Evolutionary conservation across 2,888 invertebrate species (phyloP).

Genomic region (Orchestes rusci): DNA sequence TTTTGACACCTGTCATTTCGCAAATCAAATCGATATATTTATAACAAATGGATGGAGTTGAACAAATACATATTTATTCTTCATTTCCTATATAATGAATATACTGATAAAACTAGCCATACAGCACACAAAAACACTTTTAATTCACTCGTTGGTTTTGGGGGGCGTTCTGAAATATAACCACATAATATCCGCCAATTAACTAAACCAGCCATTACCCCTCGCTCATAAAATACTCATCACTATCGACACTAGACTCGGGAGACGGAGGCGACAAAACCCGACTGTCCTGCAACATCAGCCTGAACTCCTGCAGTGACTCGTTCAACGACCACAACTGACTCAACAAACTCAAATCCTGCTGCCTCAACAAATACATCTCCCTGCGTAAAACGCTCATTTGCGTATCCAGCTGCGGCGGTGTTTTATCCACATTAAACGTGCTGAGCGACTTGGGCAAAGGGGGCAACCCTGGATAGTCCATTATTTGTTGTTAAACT

Average conservation of each 20-base stretch:
- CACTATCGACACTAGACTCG: constrained; percentile 46
- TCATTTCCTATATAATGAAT: too few species aligned
- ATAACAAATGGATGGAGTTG: too few species aligned
- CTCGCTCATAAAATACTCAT: constrained; percentile 34
- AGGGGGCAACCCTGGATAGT: constrained; percentile 11
- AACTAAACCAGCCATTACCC: too few species aligned
- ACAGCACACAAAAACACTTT: too few species aligned
- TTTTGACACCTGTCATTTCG: too few species aligned
- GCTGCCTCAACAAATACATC: constrained; percentile 74
- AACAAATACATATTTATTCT: too few species aligned
- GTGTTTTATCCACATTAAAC: background rate
- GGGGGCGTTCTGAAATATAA: too few species aligned
- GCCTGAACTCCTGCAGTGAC: constrained; percentile 82
- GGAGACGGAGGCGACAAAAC: constrained; percentile 50
- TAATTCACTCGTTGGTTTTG: too few species aligned
- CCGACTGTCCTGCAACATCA: constrained; percentile 52
- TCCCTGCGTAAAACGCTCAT: constrained; percentile 8
- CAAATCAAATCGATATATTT: too few species aligned
- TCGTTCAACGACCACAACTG: constrained; percentile 90
- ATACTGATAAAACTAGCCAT: too few species aligned
- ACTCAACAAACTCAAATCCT: constrained; percentile 81
- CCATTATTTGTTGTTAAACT: constrained; percentile 74
- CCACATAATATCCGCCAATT: too few species aligned
- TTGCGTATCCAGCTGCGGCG: constrained; percentile 5
- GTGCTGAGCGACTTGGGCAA: constrained; percentile 12